Evolutionary conservation across 2,797 vertebrate genomes (phyloP), one percentile per base, ranked within the genome.

Genomic region (Selene dorsalis): DNA sequence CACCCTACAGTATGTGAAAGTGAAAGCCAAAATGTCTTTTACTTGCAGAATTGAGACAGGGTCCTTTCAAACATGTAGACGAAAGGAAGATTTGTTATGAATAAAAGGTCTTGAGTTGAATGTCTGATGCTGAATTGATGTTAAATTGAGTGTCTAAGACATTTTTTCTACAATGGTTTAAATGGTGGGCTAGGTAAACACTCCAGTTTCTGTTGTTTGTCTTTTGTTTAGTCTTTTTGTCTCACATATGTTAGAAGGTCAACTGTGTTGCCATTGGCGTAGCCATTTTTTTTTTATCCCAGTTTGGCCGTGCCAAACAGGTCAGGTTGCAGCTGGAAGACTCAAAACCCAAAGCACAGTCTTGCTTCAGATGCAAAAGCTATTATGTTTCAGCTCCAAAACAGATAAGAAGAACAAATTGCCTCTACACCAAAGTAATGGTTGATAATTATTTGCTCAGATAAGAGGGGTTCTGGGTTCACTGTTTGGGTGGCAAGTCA

Each of bases 371-470:
- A 84, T 84, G 80, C 74, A 77, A 83, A 48, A 53, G 26, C 61
- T 65, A 85, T 87, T 90, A 79, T 77, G 61, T 69, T 62, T 74
- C 63, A 64, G 65, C 47, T 84, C 62, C 75, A 87, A 83, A 86
- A 84, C 53, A 61, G 79, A 73, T 75, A 85, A 88, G 86, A 86
- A 87, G 78, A 78, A 85, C 76, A 91, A 91, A 93, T 92, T 84
- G 78, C 83, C 84, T 87, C 70, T 83, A 69, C 77, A 84, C 84
- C 66, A 79, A 82, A 86, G 82, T 92, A 91, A 93, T 91, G 75
- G 71, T 56, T 90, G 80, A 85, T 90, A 92, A 92, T 92, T 83
- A 90, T 87, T 92, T 83, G 69, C 70, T 84, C 59, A 85, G 83
- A 90, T 90, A 85, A 82, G 65, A 82, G 58, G 30, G 28, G 55